Base-by-base conservation (phyloP, 2,888 invertebrate species). In the Orchestes rusci region DNA sequence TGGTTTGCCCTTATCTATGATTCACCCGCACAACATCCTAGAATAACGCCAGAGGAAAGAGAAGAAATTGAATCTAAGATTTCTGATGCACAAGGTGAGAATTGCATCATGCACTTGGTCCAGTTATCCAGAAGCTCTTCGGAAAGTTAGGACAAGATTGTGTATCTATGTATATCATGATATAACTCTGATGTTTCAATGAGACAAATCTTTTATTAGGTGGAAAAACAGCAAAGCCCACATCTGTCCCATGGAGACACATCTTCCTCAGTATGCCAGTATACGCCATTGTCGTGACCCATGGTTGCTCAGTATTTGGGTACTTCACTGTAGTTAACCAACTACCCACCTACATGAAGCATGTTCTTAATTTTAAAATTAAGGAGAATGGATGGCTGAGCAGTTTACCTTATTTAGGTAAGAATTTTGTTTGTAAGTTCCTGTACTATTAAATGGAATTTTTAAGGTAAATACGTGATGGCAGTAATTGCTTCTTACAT, bases 291-390 rank as follows among this genome's bases (percentile, higher is more conserved):
- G 77, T 90, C 53, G 67, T 90, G 44, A 85, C 86, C 0, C 89
- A 90, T 62, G 84, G 79, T 0, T 80, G 85, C 43, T 87, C 87
- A 4, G 88, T 90, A 35, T 91, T 88, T 70, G 85, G 89, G 0
- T 90, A 88, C 71, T 90, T 89, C 69, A 89, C 87, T 8, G 83
- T 91, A 20, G 81, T 90, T 54, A 86, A 89, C 69, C 89, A 90
- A 60, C 73, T 91, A 58, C 91, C 91, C 4, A 86, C 84, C 2
- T 91, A 85, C 66, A 84, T 89, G 79, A 82, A 87, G 65, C 77
- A 80, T 60, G 84, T 89, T 53, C 72, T 89, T 38, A 72, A 79
- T 51, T 86, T 80, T 59, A 75, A 83, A 59, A 86, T 90, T 58
- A 86, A 89, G 70, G 75, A 88, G 82, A 91, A 91, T 62, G 89